These are phyloP conservation scores for Drosophila austrosaltans DNA, from an alignment of 2,888 invertebrate species.

Conservation along the genomic window DNA sequence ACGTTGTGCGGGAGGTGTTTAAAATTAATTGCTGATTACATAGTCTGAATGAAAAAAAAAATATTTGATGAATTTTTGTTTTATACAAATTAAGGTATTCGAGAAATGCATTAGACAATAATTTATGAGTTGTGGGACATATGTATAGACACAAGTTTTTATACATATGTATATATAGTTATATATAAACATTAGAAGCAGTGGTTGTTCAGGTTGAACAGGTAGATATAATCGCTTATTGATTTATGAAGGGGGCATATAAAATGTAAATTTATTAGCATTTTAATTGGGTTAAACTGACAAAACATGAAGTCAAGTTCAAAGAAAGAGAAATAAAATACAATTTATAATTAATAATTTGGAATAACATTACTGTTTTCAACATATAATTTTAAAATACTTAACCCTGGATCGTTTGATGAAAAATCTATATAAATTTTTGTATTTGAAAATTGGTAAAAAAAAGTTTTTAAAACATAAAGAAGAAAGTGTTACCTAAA, in stretches of 20 bases:
- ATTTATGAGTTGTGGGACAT: constrained; percentile 13
- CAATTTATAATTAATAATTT: background rate
- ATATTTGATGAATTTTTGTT: background rate
- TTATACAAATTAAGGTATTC: constrained; percentile 3
- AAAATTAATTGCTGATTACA: constrained; percentile 17
- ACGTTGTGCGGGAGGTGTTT: constrained; percentile 12
- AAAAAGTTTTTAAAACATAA: too few species aligned
- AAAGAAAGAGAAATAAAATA: constrained; percentile 2
- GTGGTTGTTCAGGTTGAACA: background rate
- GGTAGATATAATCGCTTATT: constrained; percentile 3
- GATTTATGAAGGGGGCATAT: constrained; percentile 1
- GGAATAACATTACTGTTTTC: background rate
- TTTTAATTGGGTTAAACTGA: constrained; percentile 16
- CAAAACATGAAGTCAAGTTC: constrained; percentile 19
- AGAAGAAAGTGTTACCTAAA: too few species aligned
- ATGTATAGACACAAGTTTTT: background rate
- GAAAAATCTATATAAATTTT: too few species aligned
- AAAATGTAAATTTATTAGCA: constrained; percentile 16
- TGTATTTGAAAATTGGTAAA: too few species aligned
- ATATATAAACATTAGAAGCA: background rate
- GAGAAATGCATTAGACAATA: constrained; percentile 13
- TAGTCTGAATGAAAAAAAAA: background rate
- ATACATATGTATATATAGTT: background rate
- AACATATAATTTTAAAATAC: background rate
- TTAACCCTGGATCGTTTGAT: too few species aligned